Base-by-base conservation (phyloP, 2,888 invertebrate genomes). In the Ptychoptera contaminata region DNA sequence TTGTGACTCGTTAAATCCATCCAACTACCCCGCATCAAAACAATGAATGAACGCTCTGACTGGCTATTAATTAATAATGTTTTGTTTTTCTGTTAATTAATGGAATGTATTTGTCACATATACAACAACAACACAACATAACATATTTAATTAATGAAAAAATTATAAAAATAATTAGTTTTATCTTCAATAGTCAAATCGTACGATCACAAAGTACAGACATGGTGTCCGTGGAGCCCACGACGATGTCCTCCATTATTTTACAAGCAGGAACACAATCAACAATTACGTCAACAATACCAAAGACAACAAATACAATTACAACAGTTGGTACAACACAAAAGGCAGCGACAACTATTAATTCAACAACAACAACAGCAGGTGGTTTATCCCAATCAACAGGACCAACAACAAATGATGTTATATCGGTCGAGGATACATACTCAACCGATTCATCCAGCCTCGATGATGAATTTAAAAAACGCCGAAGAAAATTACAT, bases 401-500 rank as follows among this genome's bases (percentile, higher is more conserved):
- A 34, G n/a, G 6, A 10, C 4, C 23, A 34, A 42, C 12, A 43
- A 48, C 46, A 51, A 52, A 48, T 45, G 23, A 23, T 23, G 23
- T 23, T 23, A 23, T 23, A 23, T 23, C 23, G 23, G 23, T 50
- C 44, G 52, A 51, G 44, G 53, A 52, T 46, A 51, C 49, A 41
- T 48, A 48, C 44, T 51, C 51, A 40, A 50, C 50, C 39, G 53
- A 51, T 50, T 51, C 51, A 43, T 51, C 51, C 34, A 51, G 50
- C 43, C 43, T 50, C 50, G 55, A 51, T 44, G 52, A 49, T 46
- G 55, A 56, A 40, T 48, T 51, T 50, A 56, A 56, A 47, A 54
- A 53, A 37, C 49, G 52, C 48, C 53, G 55, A 43, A 47, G 55
- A 54, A 56, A 56, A 54, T 47, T 55, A 42, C 55, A 52, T 38